Base-by-base conservation (phyloP, 2,113 vertebrate species). In the Lanius ludovicianus region DNA sequence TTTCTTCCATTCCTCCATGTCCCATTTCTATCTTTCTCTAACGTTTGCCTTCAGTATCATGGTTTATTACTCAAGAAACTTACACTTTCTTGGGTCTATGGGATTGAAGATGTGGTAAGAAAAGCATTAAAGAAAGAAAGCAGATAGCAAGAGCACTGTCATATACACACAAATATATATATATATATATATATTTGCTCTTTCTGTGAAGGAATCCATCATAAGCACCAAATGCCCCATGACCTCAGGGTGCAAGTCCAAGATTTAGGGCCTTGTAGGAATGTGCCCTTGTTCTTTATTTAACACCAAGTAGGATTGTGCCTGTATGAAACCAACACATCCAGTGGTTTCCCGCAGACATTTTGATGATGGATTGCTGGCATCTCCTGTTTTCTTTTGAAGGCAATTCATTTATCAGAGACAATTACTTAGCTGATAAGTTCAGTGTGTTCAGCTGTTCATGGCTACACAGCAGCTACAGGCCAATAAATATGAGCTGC, bases 361-460 rank as follows among this genome's bases (percentile, higher is more conserved):
- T 59, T 90, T 68, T 33, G 59, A 33, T 87, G 93, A 93, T 90
- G 86, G 79, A 94, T 96, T 95, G 55, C 73, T 92, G 84, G 79
- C 75, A 92, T 92, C 87, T 67, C 85, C 95, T 95, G 73, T 93
- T 94, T 94, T 89, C 86, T 80, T 95, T 92, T 76, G 57, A 96
- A 96, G 89, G 92, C 88, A 62, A 97, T 96, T 95, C 82, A 91
- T 97, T 95, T 96, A 93, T 96, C 95, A 94, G 95, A 74, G 75
- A 93, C 96, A 93, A 95, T 96, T 90, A 95, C 88, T 81, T 94
- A 96, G 15, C 93, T 96, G 95, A 95, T 97, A 97, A 96, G 83
- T 96, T 96, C 89, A 62, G 91, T 96, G 88, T 95, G 93, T 92
- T 93, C 97, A 97, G 96, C 96, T 97, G 95, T 82, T 95, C 27